Percentiles rank a stretch among this genome's conserved stretches.
Evolutionary conservation across 2,797 vertebrate genomes (phyloP).

Genomic region (Glyptemys insculpta): DNA sequence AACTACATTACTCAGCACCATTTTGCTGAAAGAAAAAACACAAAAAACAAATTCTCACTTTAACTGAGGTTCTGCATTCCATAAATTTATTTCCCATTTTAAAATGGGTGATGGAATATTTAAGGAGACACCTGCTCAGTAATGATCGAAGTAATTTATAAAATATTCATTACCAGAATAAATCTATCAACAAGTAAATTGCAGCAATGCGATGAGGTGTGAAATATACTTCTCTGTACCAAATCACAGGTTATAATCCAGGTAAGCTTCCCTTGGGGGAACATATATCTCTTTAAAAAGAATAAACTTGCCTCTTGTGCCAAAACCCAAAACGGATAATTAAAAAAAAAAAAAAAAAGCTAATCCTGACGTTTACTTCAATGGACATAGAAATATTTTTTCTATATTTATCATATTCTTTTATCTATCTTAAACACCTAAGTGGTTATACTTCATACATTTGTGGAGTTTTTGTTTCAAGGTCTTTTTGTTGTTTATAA

Average conservation of each 20-base stretch:
- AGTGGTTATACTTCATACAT: neutral
- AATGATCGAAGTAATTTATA: conserved; percentile 3
- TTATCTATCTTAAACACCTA: neutral
- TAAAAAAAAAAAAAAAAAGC: neutral
- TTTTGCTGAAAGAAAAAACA: neutral
- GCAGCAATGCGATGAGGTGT: neutral
- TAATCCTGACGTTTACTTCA: neutral
- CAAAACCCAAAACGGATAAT: neutral
- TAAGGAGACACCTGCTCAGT: conserved; percentile 28
- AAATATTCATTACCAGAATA: conserved; percentile 51
- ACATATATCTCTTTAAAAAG: neutral
- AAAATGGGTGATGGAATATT: conserved; percentile 33
- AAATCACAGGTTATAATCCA: neutral
- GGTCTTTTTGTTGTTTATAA: neutral
- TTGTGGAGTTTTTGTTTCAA: neutral
- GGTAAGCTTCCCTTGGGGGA: neutral
- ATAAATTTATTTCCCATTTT: conserved; percentile 19
- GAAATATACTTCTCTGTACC: conserved; percentile 1
- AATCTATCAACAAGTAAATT: conserved; percentile 20
- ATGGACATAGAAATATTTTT: neutral
- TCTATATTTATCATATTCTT: neutral
- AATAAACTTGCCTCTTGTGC: neutral
- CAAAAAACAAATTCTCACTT: neutral
- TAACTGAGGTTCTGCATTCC: neutral
- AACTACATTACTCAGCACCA: conserved; percentile 18